These are phyloP conservation scores for Molothrus ater DNA, from an alignment of 2,797 vertebrate genomes.

Conservation along the genomic window DNA sequence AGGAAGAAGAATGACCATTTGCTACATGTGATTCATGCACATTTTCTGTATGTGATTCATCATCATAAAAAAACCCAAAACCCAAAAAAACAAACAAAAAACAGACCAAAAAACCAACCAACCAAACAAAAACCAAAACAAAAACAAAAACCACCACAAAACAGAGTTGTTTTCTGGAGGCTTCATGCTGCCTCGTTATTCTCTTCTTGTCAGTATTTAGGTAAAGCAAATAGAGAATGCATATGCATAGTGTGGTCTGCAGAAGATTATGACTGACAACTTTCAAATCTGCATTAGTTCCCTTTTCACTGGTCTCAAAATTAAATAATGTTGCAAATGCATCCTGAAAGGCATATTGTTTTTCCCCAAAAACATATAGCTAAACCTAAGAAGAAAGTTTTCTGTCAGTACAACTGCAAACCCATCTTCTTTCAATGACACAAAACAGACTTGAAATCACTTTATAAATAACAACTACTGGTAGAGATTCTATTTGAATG, in stretches of 20 bases:
- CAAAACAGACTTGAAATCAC: neutral
- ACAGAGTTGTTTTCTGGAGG: neutral
- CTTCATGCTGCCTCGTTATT: neutral
- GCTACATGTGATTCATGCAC: neutral
- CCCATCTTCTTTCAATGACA: neutral
- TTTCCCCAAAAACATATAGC: neutral
- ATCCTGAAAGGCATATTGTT: neutral
- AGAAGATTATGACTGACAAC: neutral
- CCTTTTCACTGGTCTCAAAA: neutral
- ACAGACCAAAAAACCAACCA: too few species aligned
- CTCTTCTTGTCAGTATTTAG: neutral
- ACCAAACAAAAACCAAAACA: too few species aligned
- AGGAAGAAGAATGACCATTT: constrained; percentile 11
- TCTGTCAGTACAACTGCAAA: neutral
- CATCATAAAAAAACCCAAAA: neutral
- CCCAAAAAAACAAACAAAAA: too few species aligned
- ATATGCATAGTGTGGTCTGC: neutral
- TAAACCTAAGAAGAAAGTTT: neutral
- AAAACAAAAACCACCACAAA: neutral
- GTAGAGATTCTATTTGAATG: neutral
- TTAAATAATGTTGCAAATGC: neutral
- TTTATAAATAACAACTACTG: neutral
- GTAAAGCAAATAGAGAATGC: neutral
- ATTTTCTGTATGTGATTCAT: neutral
- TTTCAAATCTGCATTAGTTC: neutral